Evolutionary conservation across 2,113 vertebrate genomes (phyloP).

Genomic region (Oreotragus oreotragus): DNA sequence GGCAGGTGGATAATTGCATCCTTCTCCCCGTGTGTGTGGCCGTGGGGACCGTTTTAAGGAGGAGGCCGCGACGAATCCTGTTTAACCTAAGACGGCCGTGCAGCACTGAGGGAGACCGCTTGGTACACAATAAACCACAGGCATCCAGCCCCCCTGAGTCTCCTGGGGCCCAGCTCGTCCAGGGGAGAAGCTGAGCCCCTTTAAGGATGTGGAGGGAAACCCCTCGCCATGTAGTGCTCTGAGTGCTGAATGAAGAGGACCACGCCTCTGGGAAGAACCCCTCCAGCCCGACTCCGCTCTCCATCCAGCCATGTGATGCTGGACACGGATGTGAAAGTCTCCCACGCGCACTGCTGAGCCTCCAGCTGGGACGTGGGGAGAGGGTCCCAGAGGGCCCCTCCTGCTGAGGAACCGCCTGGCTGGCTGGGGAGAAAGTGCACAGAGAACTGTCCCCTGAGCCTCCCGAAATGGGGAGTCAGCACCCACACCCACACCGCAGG

Average conservation of each 20-base stretch:
- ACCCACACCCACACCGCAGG: rapidly evolving
- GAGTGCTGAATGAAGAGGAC: neutral
- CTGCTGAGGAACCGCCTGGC: neutral
- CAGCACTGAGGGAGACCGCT: slow-evolving; percentile 28
- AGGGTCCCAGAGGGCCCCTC: neutral
- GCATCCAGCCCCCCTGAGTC: slow-evolving; percentile 66
- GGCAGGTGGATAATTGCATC: slow-evolving; percentile 73
- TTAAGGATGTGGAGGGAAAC: rapidly evolving
- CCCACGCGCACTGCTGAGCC: rapidly evolving
- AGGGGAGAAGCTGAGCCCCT: neutral
- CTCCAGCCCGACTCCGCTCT: rapidly evolving
- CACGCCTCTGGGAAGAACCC: rapidly evolving
- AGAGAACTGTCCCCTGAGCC: rapidly evolving
- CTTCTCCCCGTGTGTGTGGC: neutral
- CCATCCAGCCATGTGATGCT: rapidly evolving
- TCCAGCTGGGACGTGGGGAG: neutral
- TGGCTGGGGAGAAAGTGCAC: neutral
- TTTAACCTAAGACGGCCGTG: slow-evolving; percentile 81
- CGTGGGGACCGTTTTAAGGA: slow-evolving; percentile 77
- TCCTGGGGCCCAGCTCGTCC: slow-evolving; percentile 3
- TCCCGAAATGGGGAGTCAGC: rapidly evolving
- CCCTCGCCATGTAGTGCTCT: rapidly evolving
- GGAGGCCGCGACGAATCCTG: slow-evolving; percentile 76
- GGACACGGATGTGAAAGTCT: rapidly evolving
- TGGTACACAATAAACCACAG: slow-evolving; percentile 50